phyloP scores from a whole-genome alignment of 2,888 invertebrate genomes.

The Melolontha melolontha region DNA sequence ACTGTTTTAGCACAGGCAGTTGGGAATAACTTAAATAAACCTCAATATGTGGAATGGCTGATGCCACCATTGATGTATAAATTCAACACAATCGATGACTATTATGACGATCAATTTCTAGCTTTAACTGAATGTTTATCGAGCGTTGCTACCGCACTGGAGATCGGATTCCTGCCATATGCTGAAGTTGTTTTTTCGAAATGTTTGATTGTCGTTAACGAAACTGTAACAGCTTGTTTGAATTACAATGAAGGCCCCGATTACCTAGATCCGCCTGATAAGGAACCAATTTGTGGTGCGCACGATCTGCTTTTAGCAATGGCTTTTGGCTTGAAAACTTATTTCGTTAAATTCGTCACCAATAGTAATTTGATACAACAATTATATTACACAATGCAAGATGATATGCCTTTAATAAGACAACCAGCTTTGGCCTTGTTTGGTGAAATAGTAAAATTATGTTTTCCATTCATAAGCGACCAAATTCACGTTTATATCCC shows the following conservation, averaged over 20 bases:
- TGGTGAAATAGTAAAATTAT: slow-evolving; percentile 80
- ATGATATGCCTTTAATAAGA: slow-evolving; percentile 78
- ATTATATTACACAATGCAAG: slow-evolving; percentile 79
- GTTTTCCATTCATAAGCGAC: slow-evolving; percentile 89
- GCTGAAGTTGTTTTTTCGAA: slow-evolving; percentile 78
- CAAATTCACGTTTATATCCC: slow-evolving; percentile 97
- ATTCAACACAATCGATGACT: slow-evolving; percentile 78
- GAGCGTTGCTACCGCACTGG: slow-evolving; percentile 80
- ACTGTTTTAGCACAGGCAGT: slow-evolving; percentile 81
- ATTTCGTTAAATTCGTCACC: slow-evolving; percentile 75
- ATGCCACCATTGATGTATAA: slow-evolving; percentile 82
- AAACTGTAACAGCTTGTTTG: slow-evolving; percentile 74
- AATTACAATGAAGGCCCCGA: slow-evolving; percentile 74
- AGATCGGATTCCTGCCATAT: slow-evolving; percentile 79
- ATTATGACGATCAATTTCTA: slow-evolving; percentile 77
- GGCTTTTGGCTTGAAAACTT: slow-evolving; percentile 76
- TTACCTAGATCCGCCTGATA: slow-evolving; percentile 75
- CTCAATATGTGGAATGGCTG: slow-evolving; percentile 75
- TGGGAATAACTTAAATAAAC: slow-evolving; percentile 76
- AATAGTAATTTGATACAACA: slow-evolving; percentile 77
- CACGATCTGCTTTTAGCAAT: slow-evolving; percentile 79
- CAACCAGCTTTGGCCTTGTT: slow-evolving; percentile 83
- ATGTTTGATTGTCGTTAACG: slow-evolving; percentile 77
- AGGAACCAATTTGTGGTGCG: slow-evolving; percentile 82
- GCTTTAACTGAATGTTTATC: slow-evolving; percentile 81